These are phyloP conservation scores for Latrodectus geometricus DNA, from an alignment of 1,140 invertebrate genomes.

Conservation along the genomic window DNA sequence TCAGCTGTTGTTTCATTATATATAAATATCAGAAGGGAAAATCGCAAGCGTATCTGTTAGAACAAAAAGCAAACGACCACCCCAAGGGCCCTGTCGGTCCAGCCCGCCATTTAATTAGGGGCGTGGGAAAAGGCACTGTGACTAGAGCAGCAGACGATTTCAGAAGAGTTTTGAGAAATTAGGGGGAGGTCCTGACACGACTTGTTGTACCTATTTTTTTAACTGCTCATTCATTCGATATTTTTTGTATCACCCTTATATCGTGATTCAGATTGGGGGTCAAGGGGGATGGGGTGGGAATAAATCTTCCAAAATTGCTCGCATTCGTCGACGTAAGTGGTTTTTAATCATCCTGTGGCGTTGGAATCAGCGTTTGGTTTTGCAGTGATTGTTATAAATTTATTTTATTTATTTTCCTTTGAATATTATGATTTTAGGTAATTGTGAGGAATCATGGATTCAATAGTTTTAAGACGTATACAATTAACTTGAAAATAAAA, in stretches of 20 bases:
- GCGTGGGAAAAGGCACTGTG: background rate
- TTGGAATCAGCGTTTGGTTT: background rate
- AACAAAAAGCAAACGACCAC: background rate
- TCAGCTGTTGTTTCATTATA: no score
- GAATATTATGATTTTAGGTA: no score
- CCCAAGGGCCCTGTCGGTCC: background rate
- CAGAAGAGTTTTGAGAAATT: background rate
- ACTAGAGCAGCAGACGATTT: background rate
- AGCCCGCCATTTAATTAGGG: background rate
- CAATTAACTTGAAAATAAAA: no score
- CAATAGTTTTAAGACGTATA: no score
- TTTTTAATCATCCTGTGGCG: background rate
- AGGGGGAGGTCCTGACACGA: background rate
- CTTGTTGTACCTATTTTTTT: background rate
- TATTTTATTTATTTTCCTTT: no score
- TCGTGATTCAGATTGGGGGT: background rate
- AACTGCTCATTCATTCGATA: background rate
- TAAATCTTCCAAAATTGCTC: background rate
- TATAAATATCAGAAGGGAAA: no score
- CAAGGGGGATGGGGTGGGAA: background rate
- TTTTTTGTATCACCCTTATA: background rate
- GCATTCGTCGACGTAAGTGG: background rate
- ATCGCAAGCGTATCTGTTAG: background rate
- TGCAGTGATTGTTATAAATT: no score
- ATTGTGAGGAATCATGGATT: no score